Evolutionary conservation across 1,140 invertebrate genomes (phyloP).

Genomic region (Pseudomyrmex pallidus): DNA sequence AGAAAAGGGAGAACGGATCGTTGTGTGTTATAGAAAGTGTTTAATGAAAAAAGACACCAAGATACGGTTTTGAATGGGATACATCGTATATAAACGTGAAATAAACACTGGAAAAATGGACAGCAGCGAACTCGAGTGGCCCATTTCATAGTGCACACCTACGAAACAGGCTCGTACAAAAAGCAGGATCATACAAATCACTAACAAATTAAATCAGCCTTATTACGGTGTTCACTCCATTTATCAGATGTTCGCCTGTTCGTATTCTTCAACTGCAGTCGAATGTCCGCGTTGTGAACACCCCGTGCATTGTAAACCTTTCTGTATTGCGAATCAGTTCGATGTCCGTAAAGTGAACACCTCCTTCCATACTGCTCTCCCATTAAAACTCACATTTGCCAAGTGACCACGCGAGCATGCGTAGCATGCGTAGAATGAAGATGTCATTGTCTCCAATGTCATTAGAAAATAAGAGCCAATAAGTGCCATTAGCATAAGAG

Average conservation of each 20-base stretch:
- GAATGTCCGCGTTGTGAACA: too few relatives aligned
- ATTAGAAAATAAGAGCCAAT: too few relatives aligned
- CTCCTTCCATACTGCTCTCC: too few relatives aligned
- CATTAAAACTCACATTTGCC: too few relatives aligned
- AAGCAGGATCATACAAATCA: conserved; percentile 68
- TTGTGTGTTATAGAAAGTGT: conserved; percentile 51
- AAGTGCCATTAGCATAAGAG: too few relatives aligned
- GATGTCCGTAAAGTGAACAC: too few relatives aligned
- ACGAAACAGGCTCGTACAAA: conserved; percentile 40
- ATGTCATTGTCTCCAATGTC: too few relatives aligned
- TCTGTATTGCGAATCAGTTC: too few relatives aligned
- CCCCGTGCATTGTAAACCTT: too few relatives aligned
- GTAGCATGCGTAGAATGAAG: too few relatives aligned
- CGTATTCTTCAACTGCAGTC: conserved; percentile 66
- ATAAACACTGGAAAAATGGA: conserved; percentile 45
- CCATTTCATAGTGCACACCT: conserved; percentile 41
- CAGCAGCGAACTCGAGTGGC: conserved; percentile 36
- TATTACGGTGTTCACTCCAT: conserved; percentile 74
- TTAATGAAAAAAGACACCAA: conserved; percentile 37
- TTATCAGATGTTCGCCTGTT: conserved; percentile 73
- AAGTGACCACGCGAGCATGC: too few relatives aligned
- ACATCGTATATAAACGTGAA: conserved; percentile 36
- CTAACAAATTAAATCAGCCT: conserved; percentile 75
- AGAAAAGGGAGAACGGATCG: conserved; percentile 36
- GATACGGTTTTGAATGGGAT: conserved; percentile 49